phyloP scores from a whole-genome alignment of 2,888 invertebrate genomes.

The Erebia epiphron region DNA sequence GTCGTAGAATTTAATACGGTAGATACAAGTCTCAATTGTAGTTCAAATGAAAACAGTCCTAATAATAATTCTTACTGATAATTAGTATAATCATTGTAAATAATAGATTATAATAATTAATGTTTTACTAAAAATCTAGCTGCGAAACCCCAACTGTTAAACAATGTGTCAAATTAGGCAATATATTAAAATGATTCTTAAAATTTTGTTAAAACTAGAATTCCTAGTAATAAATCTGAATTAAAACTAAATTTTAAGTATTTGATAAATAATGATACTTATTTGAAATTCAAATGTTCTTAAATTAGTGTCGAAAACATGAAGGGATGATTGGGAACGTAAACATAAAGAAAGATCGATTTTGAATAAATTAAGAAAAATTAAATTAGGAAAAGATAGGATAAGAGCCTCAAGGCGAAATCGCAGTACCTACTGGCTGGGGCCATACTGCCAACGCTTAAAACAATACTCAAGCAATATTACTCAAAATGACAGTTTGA shows the following conservation, averaged over 20 bases:
- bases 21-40: conserved; percentile 53
- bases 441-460: no score
- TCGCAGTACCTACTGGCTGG: no score
- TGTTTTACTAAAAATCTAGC: conserved; percentile 45
- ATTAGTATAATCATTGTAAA: conserved; percentile 42
- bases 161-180: not conserved
- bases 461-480: no score
- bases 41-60: conserved; percentile 68
- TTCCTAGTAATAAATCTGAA: conserved; percentile 7
- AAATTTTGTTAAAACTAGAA: conserved; percentile 16
- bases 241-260: not conserved
- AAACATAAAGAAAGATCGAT: not conserved
- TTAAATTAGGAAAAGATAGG: not conserved
- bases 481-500: no score
- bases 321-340: conserved; percentile 9
- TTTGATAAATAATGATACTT: not conserved
- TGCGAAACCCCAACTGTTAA: conserved; percentile 57
- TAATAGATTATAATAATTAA: conserved; percentile 21
- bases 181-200: conserved; percentile 22
- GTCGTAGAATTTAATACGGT: conserved; percentile 57
- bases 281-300: conserved; percentile 23
- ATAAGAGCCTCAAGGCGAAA: no score
- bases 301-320: not conserved
- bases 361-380: not conserved
- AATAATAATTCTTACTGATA: conserved; percentile 74